Percentiles rank a stretch among this genome's conserved stretches.
phyloP scores from a whole-genome alignment of 2,888 invertebrate species.

The Polyploca ridens region DNA sequence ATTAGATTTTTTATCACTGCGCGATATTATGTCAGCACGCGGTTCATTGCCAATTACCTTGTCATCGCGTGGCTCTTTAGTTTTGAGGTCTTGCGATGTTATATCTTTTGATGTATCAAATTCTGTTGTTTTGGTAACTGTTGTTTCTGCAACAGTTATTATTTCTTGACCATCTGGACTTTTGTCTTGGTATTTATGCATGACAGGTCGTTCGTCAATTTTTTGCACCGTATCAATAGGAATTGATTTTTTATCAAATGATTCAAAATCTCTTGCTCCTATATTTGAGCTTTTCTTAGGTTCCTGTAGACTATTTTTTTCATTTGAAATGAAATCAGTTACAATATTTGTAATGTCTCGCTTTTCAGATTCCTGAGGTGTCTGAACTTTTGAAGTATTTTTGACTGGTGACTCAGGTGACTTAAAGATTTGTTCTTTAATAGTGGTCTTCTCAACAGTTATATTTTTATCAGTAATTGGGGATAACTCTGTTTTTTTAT shows the following conservation, averaged over 20 bases:
- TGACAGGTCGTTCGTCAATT: slow-evolving; percentile 44
- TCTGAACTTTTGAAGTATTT: background rate
- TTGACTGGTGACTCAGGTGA: background rate
- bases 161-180: slow-evolving; percentile 52
- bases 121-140: slow-evolving; percentile 53
- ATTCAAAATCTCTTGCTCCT: background rate
- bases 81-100: slow-evolving; percentile 10
- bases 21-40: background rate
- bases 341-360: background rate
- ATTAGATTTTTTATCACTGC: slow-evolving; percentile 11
- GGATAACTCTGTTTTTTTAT: background rate
- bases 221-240: slow-evolving; percentile 22
- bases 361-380: background rate
- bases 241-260: slow-evolving; percentile 7
- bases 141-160: slow-evolving; percentile 53
- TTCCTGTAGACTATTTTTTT: slow-evolving; percentile 10
- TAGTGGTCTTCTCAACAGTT: slow-evolving; percentile 15
- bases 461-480: slow-evolving; percentile 7
- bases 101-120: slow-evolving; percentile 35
- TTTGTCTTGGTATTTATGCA: slow-evolving; percentile 44
- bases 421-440: slow-evolving; percentile 10
- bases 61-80: slow-evolving; percentile 16
- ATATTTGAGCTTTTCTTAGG: background rate
- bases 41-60: slow-evolving; percentile 6
- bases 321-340: slow-evolving; percentile 7